Base-by-base conservation (phyloP, 2,113 vertebrate genomes). In the Vulpes lagopus region DNA sequence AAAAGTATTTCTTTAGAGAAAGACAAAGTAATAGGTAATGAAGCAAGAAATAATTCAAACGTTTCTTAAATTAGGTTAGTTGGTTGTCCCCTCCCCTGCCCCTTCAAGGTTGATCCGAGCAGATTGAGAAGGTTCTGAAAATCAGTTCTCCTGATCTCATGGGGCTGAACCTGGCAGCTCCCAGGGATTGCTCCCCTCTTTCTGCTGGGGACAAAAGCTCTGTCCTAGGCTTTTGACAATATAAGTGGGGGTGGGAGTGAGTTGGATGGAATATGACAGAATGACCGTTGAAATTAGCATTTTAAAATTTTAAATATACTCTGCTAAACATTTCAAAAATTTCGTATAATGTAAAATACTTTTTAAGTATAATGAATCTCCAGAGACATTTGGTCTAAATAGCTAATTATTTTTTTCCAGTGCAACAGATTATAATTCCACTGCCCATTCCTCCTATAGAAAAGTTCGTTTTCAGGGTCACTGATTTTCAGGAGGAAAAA, bases 41-140 rank as follows among this genome's bases (percentile, higher is more conserved):
- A 94, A 84, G 16, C 32, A 55, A 95, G 73, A 88, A 81, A 91
- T 90, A 95, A 80, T 85, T 85, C 55, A 64, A 65, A 78, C 87
- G 16, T 32, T 67, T 92, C 49, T 57, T 86, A 88, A 95, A 73
- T 87, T 38, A 85, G 43, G 14, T 57, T 89, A 74, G 17, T 65
- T 74, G n/a, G 3, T 69, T 38, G 43, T 49, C 2, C 9, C 16
- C 3, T 8, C 0, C n/a, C 14, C 2, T 78, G 43, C 74, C 1
- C 17, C 71, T 35, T 38, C 76, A 20, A 9, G 32, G n/a, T 19
- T 84, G 87, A 82, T 92, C 38, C n/a, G 22, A 95, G n/a, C 64
- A 88, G 32, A 60, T 14, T 57, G 62, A 49, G 86, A 87, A 49
- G 55, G 53, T 14, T 43, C 62, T 76, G 22, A 51, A 76, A 62